A percentile compares a stretch with the other conserved stretches of the same genome.
Conservation (phyloP, 2,113 vertebrate species). For the Neogobius melanostomus region DNA sequence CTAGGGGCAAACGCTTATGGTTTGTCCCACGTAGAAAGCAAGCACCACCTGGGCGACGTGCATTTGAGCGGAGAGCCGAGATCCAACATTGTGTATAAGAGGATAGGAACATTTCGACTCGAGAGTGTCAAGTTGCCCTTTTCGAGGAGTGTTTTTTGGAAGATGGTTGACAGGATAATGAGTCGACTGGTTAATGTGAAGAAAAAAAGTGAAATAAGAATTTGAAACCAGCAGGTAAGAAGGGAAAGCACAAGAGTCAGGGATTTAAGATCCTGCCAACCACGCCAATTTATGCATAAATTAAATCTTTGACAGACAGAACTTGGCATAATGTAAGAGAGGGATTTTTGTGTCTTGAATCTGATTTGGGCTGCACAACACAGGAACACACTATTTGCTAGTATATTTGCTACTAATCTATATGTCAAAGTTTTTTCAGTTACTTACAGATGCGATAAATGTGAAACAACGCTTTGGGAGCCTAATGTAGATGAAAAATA, state of each 20-base stretch:
- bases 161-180: slow-evolving; percentile 37
- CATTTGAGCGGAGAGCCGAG: slow-evolving; percentile 41
- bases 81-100: slow-evolving; percentile 20
- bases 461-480: too few relatives aligned
- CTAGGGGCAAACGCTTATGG: slow-evolving; percentile 39
- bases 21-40: slow-evolving; percentile 50
- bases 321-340: slow-evolving; percentile 19
- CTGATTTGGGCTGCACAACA: not conserved
- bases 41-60: slow-evolving; percentile 55
- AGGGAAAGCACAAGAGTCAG: not conserved
- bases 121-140: slow-evolving; percentile 42
- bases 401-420: too few relatives aligned
- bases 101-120: slow-evolving; percentile 36
- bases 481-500: too few relatives aligned
- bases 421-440: too few relatives aligned
- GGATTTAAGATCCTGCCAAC: slow-evolving; percentile 27
- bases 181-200: slow-evolving; percentile 32
- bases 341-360: not conserved
- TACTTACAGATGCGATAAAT: too few relatives aligned
- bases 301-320: slow-evolving; percentile 32
- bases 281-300: slow-evolving; percentile 32
- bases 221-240: slow-evolving; percentile 6
- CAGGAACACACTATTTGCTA: not conserved
- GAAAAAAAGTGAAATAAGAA: slow-evolving; percentile 20
- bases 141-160: slow-evolving; percentile 25